These are phyloP conservation scores for Pristionchus japonicus DNA, from an alignment of 2,888 invertebrate species.

Conservation along the genomic window DNA sequence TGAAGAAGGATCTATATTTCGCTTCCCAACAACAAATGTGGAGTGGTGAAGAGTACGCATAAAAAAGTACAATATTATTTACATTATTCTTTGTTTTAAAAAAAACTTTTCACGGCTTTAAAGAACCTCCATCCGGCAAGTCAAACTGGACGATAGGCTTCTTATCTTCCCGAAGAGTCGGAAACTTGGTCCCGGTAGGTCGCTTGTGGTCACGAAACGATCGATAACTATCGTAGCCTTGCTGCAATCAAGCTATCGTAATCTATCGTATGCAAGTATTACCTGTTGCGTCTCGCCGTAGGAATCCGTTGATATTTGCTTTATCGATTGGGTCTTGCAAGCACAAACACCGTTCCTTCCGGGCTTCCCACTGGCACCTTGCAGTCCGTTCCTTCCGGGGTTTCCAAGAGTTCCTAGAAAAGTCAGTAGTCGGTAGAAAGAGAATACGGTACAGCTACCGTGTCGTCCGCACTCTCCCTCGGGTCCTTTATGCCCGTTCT, in stretches of 20 bases:
- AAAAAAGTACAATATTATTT: no score
- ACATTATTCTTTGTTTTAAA: no score
- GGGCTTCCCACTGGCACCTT: not conserved
- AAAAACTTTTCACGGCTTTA: not conserved
- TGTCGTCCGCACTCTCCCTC: not conserved
- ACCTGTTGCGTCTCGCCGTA: constrained; percentile 1
- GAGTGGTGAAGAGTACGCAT: no score
- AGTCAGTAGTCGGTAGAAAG: not conserved
- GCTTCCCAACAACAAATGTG: no score
- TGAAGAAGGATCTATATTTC: not conserved
- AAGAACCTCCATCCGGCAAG: not conserved
- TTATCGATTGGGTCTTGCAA: constrained; percentile 18
- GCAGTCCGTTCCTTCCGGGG: not conserved
- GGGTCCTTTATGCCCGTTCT: constrained; percentile 9
- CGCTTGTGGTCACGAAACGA: not conserved
- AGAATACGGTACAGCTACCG: not conserved
- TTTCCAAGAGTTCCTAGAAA: not conserved
- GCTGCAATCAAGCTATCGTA: not conserved
- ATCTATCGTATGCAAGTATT: not conserved
- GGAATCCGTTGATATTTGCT: not conserved
- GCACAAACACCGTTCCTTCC: not conserved
- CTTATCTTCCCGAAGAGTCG: not conserved
- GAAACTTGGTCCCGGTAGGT: not conserved
- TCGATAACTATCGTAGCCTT: not conserved
- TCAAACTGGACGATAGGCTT: not conserved